These are phyloP conservation scores for Cyprinodon diabolis DNA, from an alignment of 2,797 vertebrate species.

Conservation along the genomic window DNA sequence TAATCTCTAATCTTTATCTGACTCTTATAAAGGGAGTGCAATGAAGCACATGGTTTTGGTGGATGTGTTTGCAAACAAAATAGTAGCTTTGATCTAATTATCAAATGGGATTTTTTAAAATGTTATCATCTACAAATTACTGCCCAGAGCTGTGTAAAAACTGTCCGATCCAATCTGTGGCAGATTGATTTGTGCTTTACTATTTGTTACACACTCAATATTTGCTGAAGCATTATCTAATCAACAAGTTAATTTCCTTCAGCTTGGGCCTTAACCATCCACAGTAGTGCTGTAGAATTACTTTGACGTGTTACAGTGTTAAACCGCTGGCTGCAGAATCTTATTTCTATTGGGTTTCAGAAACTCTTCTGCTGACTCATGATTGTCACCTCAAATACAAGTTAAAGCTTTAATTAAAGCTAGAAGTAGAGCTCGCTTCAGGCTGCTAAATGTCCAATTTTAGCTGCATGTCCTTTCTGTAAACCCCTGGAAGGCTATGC, in stretches of 20 bases:
- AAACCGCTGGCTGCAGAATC: background rate
- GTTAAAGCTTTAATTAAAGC: constrained; percentile 1
- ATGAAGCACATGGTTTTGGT: too few relatives aligned
- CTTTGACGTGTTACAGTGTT: background rate
- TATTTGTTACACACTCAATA: background rate
- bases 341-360: background rate
- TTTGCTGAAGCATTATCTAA: background rate
- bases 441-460: background rate
- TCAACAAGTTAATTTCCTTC: background rate
- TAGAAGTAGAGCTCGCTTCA: background rate
- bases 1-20: too few relatives aligned
- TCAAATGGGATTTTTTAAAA: too few relatives aligned
- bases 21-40: too few relatives aligned
- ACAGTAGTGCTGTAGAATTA: background rate
- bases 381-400: constrained; percentile 3
- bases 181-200: background rate
- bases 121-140: too few relatives aligned
- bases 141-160: background rate
- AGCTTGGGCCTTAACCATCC: background rate
- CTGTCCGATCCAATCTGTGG: background rate
- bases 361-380: constrained; percentile 5
- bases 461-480: background rate
- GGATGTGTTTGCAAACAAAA: too few relatives aligned
- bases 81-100: background rate
- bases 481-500: background rate